Evolutionary conservation across 2,888 invertebrate genomes (phyloP), one percentile per base, ranked within the genome.

Genomic region (Diaperis boleti): DNA sequence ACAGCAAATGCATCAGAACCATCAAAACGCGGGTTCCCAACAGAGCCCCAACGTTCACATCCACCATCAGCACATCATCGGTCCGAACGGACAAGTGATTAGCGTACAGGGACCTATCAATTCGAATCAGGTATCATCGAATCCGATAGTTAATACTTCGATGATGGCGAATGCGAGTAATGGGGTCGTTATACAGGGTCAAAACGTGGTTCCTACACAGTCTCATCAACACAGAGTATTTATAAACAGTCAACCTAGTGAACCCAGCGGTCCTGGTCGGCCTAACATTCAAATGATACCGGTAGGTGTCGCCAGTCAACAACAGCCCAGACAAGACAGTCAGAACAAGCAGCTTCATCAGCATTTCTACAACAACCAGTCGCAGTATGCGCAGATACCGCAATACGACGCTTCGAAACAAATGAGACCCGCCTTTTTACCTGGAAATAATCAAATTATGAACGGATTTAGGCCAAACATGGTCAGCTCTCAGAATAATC

Each of bases 41-140:
- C 61, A 42, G 42, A 57, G 59, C 65, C 67, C 69, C 50, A 71
- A 64, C 50, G 59, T 71, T 35, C 75, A 77, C 62, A 60, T 76
- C 18, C 75, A 75, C 18, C 63, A 60, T 49, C 72, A 78, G 57
- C 81, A 82, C 64, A 75, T 87, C 29, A 76, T 87, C 59, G 86
- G 86, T 6, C 85, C 86, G 0, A 86, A 86, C 67, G 87, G 87
- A 37, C 87, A 87, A 77, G 82, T 87, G 45, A 86, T 87, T 57
- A 86, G 86, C 29, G 83, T 87, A 5, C 86, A 87, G 72, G 84
- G 84, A 20, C 81, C 74, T 56, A 49, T 57, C 3, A 55, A 39
- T 54, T 44, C 60, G 29, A 64, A 59, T 33, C 64, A 64, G 20
- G 44, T 55, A 10, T 50, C 56, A 22, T 50, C 50, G 20, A 68